phyloP scores from a whole-genome alignment of 2,888 invertebrate species.

The Diaperis boleti region DNA sequence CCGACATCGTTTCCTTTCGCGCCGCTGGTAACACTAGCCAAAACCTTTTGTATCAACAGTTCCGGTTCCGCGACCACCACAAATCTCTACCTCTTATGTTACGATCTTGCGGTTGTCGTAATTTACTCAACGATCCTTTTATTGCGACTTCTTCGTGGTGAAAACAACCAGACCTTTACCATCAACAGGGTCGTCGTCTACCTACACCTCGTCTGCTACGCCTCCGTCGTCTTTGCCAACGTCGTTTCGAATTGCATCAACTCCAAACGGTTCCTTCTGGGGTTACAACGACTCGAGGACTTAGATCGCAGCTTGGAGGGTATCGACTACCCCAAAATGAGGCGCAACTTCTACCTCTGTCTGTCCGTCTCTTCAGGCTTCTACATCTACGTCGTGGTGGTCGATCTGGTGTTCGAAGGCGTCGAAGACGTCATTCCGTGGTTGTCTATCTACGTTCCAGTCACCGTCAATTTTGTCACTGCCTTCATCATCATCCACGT shows the following conservation, averaged over 20 bases:
- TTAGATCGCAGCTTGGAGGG: background rate
- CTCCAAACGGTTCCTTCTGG: background rate
- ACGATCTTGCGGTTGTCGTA: background rate
- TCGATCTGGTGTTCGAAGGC: background rate
- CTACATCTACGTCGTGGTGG: background rate
- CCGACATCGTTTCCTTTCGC: too few relatives aligned
- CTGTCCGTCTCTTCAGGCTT: background rate
- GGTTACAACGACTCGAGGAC: background rate
- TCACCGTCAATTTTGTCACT: background rate
- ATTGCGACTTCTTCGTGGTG: background rate
- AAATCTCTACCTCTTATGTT: background rate
- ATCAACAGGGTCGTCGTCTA: slow-evolving; percentile 1
- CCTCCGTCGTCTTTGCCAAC: background rate
- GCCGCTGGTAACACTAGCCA: too few relatives aligned
- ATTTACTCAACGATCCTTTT: background rate
- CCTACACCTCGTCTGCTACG: slow-evolving; percentile 7
- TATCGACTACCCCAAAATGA: background rate
- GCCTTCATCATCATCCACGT: background rate
- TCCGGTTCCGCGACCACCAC: background rate
- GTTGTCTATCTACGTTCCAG: background rate
- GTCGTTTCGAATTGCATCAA: slow-evolving; percentile 1
- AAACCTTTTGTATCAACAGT: background rate
- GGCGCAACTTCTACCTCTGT: background rate
- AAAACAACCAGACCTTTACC: background rate
- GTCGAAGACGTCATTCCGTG: background rate